phyloP scores from a whole-genome alignment of 2,113 vertebrate species.

The Bagarius yarrelli region DNA sequence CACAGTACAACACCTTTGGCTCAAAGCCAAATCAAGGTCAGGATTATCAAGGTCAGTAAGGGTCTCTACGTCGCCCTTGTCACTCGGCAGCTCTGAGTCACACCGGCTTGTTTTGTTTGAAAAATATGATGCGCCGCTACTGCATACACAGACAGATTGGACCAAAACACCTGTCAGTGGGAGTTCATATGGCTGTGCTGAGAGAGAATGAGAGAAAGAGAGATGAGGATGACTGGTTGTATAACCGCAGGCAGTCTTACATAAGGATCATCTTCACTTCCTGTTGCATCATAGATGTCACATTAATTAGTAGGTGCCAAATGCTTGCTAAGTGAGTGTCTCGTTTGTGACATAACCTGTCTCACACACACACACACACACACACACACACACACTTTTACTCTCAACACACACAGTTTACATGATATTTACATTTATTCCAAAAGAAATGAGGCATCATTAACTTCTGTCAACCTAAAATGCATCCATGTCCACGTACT shows the following conservation, averaged over 20 bases:
- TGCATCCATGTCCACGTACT: no score
- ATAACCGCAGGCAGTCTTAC: conserved; percentile 52
- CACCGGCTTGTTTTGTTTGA: conserved; percentile 16
- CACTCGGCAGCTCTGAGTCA: conserved; percentile 18
- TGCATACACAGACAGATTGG: conserved; percentile 21
- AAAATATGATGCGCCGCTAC: conserved; percentile 12
- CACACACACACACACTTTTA: neutral
- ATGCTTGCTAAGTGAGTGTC: neutral
- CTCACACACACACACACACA: neutral
- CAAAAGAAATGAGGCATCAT: no score
- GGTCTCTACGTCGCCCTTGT: neutral
- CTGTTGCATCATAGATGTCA: conserved; percentile 52
- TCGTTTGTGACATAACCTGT: conserved; percentile 7
- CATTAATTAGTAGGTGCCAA: conserved; percentile 42
- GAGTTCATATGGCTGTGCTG: conserved; percentile 36
- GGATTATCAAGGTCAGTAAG: neutral
- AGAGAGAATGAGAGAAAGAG: conserved; percentile 33
- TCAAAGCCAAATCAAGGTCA: neutral
- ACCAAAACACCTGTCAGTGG: conserved; percentile 37
- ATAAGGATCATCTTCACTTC: conserved; percentile 51
- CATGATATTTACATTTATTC: no score
- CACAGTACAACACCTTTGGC: neutral
- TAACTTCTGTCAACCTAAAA: no score
- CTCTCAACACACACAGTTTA: no score
- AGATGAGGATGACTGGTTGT: conserved; percentile 32